A percentile compares a stretch with the other conserved stretches of the same genome.
These are phyloP conservation scores for Oxytorus armatus DNA, from an alignment of 2,888 invertebrate genomes.

Conservation along the genomic window DNA sequence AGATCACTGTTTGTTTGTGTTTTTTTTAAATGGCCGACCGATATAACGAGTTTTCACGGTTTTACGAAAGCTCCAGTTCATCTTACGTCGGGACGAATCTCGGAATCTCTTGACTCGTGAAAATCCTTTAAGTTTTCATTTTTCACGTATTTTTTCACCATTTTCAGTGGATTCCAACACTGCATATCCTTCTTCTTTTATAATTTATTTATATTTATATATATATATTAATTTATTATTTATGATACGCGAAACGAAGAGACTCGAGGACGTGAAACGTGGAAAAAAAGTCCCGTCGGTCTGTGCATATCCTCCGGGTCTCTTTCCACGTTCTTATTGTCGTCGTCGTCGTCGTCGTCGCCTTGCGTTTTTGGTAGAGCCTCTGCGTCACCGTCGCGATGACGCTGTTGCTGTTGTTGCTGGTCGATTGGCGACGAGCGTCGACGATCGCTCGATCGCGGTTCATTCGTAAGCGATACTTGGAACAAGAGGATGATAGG, in stretches of 20 bases:
- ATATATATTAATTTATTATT: slow-evolving; percentile 17
- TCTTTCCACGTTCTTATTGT: neutral
- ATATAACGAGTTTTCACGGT: slow-evolving; percentile 30
- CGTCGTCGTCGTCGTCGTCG: slow-evolving; percentile 2
- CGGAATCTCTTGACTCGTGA: neutral
- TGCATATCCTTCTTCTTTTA: neutral
- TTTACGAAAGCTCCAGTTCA: slow-evolving; percentile 46
- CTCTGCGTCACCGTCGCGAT: slow-evolving; percentile 56
- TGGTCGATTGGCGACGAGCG: slow-evolving; percentile 74
- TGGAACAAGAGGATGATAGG: slow-evolving; percentile 81
- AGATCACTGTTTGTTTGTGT: neutral
- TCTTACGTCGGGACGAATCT: slow-evolving; percentile 19
- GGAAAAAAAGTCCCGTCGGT: slow-evolving; percentile 12
- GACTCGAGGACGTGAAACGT: slow-evolving; percentile 9
- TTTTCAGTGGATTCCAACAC: slow-evolving; percentile 4
- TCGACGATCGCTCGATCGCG: slow-evolving; percentile 80
- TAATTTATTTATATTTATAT: neutral
- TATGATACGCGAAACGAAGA: slow-evolving; percentile 4
- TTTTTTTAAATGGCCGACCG: neutral
- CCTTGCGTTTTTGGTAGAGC: slow-evolving; percentile 28
- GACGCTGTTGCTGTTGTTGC: slow-evolving; percentile 65
- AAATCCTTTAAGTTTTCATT: neutral
- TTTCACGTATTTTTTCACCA: neutral
- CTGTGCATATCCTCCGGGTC: slow-evolving; percentile 33
- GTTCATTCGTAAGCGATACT: slow-evolving; percentile 82